Evolutionary conservation across 2,797 vertebrate genomes (phyloP).

Genomic region (Syngnathus acus): DNA sequence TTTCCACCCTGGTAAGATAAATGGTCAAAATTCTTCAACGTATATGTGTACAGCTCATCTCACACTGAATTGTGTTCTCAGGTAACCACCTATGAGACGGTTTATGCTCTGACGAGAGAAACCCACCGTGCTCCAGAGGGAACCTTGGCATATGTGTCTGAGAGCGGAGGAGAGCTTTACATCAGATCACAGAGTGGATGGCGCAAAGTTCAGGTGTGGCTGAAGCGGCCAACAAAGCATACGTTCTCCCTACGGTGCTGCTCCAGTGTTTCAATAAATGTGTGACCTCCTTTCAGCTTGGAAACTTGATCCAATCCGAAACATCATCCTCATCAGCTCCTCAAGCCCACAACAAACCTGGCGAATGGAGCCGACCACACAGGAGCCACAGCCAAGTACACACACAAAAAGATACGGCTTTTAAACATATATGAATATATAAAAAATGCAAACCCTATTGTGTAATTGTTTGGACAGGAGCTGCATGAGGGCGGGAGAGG

Average conservation of each 20-base stretch:
- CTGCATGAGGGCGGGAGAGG: constrained; percentile 50
- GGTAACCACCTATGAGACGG: constrained; percentile 73
- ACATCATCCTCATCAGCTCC: constrained; percentile 69
- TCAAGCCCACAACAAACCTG: constrained; percentile 62
- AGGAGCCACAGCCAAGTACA: constrained; percentile 55
- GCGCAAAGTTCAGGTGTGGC: constrained; percentile 79
- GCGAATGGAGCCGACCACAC: constrained; percentile 40
- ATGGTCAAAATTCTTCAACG: neutral
- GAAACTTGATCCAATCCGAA: constrained; percentile 78
- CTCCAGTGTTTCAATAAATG: neutral
- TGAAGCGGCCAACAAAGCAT: neutral
- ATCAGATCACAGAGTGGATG: constrained; percentile 78
- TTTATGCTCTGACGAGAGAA: constrained; percentile 72
- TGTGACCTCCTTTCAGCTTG: constrained; percentile 67
- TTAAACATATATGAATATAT: too few species aligned
- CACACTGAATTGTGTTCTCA: constrained; percentile 44
- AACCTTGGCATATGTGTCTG: constrained; percentile 77
- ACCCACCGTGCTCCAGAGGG: constrained; percentile 74
- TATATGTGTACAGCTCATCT: neutral
- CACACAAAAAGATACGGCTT: neutral
- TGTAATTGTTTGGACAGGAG: constrained; percentile 38
- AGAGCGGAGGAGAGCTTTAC: constrained; percentile 79
- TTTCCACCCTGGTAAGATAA: constrained; percentile 73
- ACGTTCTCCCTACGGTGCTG: neutral
- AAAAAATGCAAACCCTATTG: neutral